A percentile compares a stretch with the other conserved stretches of the same genome.
Conservation (phyloP, 2,888 invertebrate species). For the Hirtodrosophila cameraria region DNA sequence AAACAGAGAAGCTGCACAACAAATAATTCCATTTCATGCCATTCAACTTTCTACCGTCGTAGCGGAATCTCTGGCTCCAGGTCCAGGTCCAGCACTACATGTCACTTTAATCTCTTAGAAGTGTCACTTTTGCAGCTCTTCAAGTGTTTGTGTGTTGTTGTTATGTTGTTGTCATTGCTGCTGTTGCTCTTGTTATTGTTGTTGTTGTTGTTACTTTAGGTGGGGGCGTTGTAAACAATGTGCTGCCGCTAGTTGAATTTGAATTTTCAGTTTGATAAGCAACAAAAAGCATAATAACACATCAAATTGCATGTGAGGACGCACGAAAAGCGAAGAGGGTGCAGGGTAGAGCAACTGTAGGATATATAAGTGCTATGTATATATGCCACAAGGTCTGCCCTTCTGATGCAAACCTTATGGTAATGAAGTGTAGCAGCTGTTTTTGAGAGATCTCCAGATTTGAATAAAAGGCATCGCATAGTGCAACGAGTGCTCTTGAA, state of each 20-base stretch:
- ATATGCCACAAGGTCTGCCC: constrained; percentile 47
- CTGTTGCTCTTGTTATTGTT: constrained; percentile 38
- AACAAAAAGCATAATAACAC: constrained; percentile 79
- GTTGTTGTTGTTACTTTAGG: constrained; percentile 40
- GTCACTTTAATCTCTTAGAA: constrained; percentile 76
- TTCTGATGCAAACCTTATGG: constrained; percentile 70
- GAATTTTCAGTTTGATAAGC: constrained; percentile 79
- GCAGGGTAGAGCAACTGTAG: constrained; percentile 5
- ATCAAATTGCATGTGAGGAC: constrained; percentile 63
- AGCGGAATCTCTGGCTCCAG: constrained; percentile 29
- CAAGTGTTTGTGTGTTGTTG: constrained; percentile 63
- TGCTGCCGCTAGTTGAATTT: constrained; percentile 74
- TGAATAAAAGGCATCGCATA: constrained; percentile 55
- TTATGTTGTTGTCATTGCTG: constrained; percentile 25
- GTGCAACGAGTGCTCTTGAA: constrained; percentile 37
- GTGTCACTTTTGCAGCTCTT: constrained; percentile 78
- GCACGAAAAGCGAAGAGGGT: background rate
- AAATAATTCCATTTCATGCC: constrained; percentile 67
- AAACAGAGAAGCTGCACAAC: constrained; percentile 37
- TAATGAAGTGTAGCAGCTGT: constrained; percentile 79
- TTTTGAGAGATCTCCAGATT: constrained; percentile 67
- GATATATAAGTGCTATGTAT: constrained; percentile 31
- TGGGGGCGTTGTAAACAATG: constrained; percentile 73
- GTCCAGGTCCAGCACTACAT: constrained; percentile 65
- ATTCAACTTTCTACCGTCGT: constrained; percentile 60